A percentile compares a stretch with the other conserved stretches of the same genome.
These are phyloP conservation scores for Microplitis deprimator DNA, from an alignment of 2,888 invertebrate genomes.

Conservation along the genomic window DNA sequence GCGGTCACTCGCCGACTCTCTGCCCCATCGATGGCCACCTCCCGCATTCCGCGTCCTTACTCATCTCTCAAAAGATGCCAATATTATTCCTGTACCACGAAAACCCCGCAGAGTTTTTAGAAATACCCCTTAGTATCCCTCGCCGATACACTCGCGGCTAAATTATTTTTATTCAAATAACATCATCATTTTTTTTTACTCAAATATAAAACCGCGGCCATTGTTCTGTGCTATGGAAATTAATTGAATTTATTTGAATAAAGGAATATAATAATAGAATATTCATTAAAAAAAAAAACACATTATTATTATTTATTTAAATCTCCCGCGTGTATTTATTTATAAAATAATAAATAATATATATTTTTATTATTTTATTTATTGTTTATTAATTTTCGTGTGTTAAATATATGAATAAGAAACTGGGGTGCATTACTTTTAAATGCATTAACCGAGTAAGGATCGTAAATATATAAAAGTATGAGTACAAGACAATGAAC, in stretches of 20 bases:
- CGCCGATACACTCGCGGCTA: neutral
- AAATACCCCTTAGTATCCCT: slow-evolving; percentile 42
- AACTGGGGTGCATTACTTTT: slow-evolving; percentile 21
- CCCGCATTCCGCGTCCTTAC: slow-evolving; percentile 35
- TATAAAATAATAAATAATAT: slow-evolving; percentile 14
- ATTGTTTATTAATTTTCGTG: slow-evolving; percentile 8
- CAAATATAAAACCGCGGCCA: slow-evolving; percentile 52
- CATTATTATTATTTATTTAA: neutral
- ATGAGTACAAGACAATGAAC: slow-evolving; percentile 52
- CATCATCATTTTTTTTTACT: too few species aligned
- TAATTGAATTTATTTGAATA: slow-evolving; percentile 71
- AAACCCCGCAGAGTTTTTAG: slow-evolving; percentile 62
- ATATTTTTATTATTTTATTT: slow-evolving; percentile 1
- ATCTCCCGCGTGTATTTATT: slow-evolving; percentile 13
- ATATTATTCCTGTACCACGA: slow-evolving; percentile 53
- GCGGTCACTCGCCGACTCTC: neutral
- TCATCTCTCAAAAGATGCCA: neutral
- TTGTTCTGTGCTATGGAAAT: slow-evolving; percentile 70
- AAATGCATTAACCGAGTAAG: slow-evolving; percentile 29
- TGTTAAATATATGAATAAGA: neutral
- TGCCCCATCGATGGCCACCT: neutral
- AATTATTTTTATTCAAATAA: too few species aligned
- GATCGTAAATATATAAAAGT: slow-evolving; percentile 36
- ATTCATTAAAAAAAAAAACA: slow-evolving; percentile 12
- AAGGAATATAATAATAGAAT: slow-evolving; percentile 41